A percentile compares a stretch with the other conserved stretches of the same genome.
Evolutionary conservation across 2,888 invertebrate genomes (phyloP).

Genomic region (Pandemis heparana): DNA sequence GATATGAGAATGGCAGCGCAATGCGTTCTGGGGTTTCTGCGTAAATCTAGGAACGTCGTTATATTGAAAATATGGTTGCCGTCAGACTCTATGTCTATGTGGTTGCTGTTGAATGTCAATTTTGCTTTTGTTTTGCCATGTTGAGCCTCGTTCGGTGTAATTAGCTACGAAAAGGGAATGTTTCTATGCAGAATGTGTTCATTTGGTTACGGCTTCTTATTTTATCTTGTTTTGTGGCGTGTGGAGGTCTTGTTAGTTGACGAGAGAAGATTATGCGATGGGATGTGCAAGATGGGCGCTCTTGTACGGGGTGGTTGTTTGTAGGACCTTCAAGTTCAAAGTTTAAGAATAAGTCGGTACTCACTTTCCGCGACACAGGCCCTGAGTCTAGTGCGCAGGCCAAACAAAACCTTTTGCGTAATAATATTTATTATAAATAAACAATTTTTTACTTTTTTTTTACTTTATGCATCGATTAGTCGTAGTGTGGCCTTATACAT

Average conservation of each 20-base stretch:
- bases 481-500: too few relatives aligned
- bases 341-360: too few relatives aligned
- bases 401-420: too few relatives aligned
- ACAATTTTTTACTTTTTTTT: too few relatives aligned
- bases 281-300: too few relatives aligned
- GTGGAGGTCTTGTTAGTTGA: not conserved
- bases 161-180: conserved; percentile 41
- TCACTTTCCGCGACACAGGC: too few relatives aligned
- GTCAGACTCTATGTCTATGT: conserved; percentile 51
- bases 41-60: conserved; percentile 80
- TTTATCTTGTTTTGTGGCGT: not conserved
- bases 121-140: conserved; percentile 46
- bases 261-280: not conserved
- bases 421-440: too few relatives aligned
- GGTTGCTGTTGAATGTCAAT: conserved; percentile 46
- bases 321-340: too few relatives aligned
- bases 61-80: conserved; percentile 81
- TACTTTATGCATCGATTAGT: too few relatives aligned
- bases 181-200: conserved; percentile 13
- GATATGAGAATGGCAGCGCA: conserved; percentile 85
- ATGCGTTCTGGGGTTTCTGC: conserved; percentile 72
- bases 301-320: too few relatives aligned
- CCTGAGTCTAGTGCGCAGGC: too few relatives aligned
- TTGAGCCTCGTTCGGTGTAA: conserved; percentile 36
- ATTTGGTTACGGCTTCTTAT: conserved; percentile 6